Evolutionary conservation across 2,888 invertebrate genomes (phyloP).

Genomic region (Lucinisca nassula): DNA sequence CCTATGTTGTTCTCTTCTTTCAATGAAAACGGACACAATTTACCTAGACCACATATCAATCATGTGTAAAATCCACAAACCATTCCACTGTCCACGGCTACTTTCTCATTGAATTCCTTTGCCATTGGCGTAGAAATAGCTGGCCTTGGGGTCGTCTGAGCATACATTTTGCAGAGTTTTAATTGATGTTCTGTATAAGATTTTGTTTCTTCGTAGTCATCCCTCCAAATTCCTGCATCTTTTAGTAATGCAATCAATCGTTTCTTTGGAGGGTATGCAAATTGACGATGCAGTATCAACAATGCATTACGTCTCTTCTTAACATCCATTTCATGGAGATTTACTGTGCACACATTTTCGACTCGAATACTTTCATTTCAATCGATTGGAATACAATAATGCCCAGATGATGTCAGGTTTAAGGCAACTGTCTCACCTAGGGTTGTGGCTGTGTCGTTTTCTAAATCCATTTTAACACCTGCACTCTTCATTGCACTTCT

Average conservation of each 20-base stretch:
- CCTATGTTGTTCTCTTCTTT: slow-evolving; percentile 27
- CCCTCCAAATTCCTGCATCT: slow-evolving; percentile 43
- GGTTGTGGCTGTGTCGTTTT: slow-evolving; percentile 33
- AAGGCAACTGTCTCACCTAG: slow-evolving; percentile 33
- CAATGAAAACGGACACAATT: slow-evolving; percentile 44
- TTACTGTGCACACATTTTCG: slow-evolving; percentile 29
- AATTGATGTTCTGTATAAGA: slow-evolving; percentile 23
- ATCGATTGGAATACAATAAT: slow-evolving; percentile 39
- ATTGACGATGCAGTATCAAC: slow-evolving; percentile 30
- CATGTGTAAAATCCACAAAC: slow-evolving; percentile 53
- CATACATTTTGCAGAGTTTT: slow-evolving; percentile 15
- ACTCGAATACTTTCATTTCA: slow-evolving; percentile 22
- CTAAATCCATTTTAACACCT: slow-evolving; percentile 19
- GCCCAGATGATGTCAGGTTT: slow-evolving; percentile 31
- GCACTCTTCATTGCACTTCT: slow-evolving; percentile 52
- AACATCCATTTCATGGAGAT: neutral
- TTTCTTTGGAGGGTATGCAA: slow-evolving; percentile 42
- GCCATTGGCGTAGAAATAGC: slow-evolving; percentile 36
- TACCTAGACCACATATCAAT: slow-evolving; percentile 59
- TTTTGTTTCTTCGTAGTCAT: slow-evolving; percentile 16
- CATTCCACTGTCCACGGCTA: slow-evolving; percentile 58
- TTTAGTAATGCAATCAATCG: slow-evolving; percentile 29
- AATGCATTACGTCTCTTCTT: slow-evolving; percentile 15
- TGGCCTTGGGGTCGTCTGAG: slow-evolving; percentile 23
- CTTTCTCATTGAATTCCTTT: slow-evolving; percentile 49